These are phyloP conservation scores for Lonchura striata DNA, from an alignment of 2,113 vertebrate genomes.

Conservation along the genomic window DNA sequence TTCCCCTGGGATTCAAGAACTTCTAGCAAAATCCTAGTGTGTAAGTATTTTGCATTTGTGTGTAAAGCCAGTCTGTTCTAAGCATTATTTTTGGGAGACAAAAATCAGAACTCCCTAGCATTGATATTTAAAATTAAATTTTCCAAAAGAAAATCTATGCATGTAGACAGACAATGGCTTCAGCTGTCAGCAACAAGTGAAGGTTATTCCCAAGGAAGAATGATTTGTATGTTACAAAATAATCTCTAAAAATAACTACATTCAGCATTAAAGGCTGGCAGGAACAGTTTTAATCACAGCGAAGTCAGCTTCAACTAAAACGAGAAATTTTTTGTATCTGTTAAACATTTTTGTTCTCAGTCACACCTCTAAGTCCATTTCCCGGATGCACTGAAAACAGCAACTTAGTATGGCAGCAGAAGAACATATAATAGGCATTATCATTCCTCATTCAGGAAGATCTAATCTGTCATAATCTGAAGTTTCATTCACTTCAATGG, in stretches of 20 bases:
- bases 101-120: background rate
- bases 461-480: background rate
- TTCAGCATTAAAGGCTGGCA: background rate
- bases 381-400: background rate
- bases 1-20: background rate
- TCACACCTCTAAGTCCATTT: background rate
- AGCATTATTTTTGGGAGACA: background rate
- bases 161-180: background rate
- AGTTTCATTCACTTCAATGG: background rate
- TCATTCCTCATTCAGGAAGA: background rate
- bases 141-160: background rate
- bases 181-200: background rate
- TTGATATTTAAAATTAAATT: background rate
- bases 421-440: background rate
- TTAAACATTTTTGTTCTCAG: background rate
- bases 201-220: background rate
- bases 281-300: background rate
- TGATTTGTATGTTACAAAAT: background rate
- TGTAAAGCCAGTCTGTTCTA: constrained; percentile 1
- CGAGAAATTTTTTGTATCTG: background rate
- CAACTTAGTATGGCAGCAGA: background rate
- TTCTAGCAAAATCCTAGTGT: background rate
- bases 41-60: background rate
- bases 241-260: background rate
- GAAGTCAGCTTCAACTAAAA: background rate